Conservation (phyloP, 1,140 invertebrate genomes). For the Globodera rostochiensis region DNA sequence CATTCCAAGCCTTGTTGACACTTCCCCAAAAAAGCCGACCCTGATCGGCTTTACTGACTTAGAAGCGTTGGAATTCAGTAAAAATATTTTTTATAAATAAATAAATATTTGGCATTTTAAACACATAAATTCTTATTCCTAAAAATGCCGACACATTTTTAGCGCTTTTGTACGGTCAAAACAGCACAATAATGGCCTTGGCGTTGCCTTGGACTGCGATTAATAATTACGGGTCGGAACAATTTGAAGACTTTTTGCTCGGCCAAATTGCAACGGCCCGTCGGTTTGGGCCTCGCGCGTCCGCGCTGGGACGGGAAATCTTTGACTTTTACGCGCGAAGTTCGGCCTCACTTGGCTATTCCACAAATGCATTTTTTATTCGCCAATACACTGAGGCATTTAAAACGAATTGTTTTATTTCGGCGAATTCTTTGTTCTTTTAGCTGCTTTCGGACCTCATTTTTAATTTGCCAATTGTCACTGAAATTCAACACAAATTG, state of each 20-base stretch:
- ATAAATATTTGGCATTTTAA: neutral
- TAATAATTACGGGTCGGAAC: neutral
- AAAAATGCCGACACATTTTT: neutral
- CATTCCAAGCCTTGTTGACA: slow-evolving; percentile 26
- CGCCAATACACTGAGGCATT: slow-evolving; percentile 42
- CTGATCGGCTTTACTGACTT: slow-evolving; percentile 40
- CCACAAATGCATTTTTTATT: slow-evolving; percentile 36
- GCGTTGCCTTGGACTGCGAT: slow-evolving; percentile 19
- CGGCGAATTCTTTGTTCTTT: neutral
- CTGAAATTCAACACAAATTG: slow-evolving; percentile 19
- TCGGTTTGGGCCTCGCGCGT: slow-evolving; percentile 19
- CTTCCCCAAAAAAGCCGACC: slow-evolving; percentile 34
- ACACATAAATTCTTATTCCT: neutral
- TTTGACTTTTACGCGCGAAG: slow-evolving; percentile 37
- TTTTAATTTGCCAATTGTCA: slow-evolving; percentile 35
- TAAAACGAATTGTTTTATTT: slow-evolving; percentile 19
- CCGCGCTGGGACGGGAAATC: slow-evolving; percentile 31
- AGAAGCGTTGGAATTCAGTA: slow-evolving; percentile 42
- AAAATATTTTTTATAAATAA: slow-evolving; percentile 20
- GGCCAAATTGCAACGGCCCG: slow-evolving; percentile 4
- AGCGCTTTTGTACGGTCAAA: slow-evolving; percentile 32
- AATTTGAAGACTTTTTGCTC: slow-evolving; percentile 22
- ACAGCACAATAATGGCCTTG: slow-evolving; percentile 37
- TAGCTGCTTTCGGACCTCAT: slow-evolving; percentile 33
- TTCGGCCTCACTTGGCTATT: neutral